A percentile compares a stretch with the other conserved stretches of the same genome.
phyloP scores from a whole-genome alignment of 2,888 invertebrate genomes.

The Nesidiocoris tenuis region DNA sequence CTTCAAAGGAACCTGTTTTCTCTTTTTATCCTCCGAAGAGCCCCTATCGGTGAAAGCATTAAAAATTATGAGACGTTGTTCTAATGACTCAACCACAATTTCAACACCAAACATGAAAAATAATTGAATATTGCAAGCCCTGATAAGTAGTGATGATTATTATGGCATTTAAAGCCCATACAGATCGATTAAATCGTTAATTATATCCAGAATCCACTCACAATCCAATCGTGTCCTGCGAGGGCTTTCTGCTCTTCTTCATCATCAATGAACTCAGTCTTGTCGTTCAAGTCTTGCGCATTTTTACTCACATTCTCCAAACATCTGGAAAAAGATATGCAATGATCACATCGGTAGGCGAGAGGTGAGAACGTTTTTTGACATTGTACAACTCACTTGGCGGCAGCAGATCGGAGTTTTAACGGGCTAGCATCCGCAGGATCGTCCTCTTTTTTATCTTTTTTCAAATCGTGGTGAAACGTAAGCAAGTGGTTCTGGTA shows the following conservation, averaged over 20 bases:
- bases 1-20: no score
- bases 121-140: no score
- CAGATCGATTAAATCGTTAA: no score
- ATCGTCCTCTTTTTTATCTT: no score
- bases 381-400: constrained; percentile 7
- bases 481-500: constrained; percentile 59
- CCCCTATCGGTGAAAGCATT: no score
- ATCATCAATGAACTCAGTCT: constrained; percentile 10
- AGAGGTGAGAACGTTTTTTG: background rate
- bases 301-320: background rate
- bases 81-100: no score
- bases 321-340: constrained; percentile 4
- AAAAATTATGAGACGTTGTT: no score
- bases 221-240: constrained; percentile 5
- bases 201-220: no score
- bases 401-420: background rate
- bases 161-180: no score
- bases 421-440: background rate
- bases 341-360: background rate
- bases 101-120: no score
- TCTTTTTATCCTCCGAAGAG: no score
- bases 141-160: no score
- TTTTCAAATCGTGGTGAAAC: constrained; percentile 7
- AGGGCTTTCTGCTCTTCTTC: constrained; percentile 11
- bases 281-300: background rate